Conservation (phyloP, 2,888 invertebrate species). For the Eupithecia centaureata region DNA sequence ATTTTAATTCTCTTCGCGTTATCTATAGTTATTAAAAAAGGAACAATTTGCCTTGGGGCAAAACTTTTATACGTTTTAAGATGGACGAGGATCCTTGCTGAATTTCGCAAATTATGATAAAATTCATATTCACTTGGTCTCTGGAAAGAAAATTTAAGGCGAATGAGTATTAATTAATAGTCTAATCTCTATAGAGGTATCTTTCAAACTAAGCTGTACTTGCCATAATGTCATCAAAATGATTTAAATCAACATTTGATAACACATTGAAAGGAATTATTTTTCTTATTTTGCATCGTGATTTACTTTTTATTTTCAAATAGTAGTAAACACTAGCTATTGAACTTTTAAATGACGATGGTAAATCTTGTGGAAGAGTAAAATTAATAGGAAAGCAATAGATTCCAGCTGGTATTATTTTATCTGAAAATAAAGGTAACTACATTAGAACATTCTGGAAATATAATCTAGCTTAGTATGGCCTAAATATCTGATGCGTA, state of each 20-base stretch:
- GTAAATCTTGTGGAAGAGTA: conserved; percentile 65
- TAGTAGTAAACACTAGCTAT: conserved; percentile 65
- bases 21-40: conserved; percentile 62
- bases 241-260: conserved; percentile 60
- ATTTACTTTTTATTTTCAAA: conserved; percentile 65
- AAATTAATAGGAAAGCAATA: conserved; percentile 71
- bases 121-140: conserved; percentile 58
- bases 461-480: neutral
- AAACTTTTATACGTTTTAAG: conserved; percentile 68
- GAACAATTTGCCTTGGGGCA: conserved; percentile 63
- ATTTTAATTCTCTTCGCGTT: conserved; percentile 66
- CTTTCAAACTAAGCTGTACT: conserved; percentile 4
- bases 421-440: conserved; percentile 51
- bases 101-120: conserved; percentile 58
- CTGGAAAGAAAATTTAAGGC: conserved; percentile 50
- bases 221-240: conserved; percentile 36
- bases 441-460: neutral
- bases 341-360: conserved; percentile 68
- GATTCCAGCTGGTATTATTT: conserved; percentile 58
- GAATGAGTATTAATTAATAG: neutral
- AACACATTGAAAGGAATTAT: conserved; percentile 58
- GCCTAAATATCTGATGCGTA: neutral
- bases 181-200: neutral
- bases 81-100: conserved; percentile 54
- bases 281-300: conserved; percentile 55